Evolutionary conservation across 2,113 vertebrate genomes (phyloP).

Genomic region (Cyprinodon tularosa): DNA sequence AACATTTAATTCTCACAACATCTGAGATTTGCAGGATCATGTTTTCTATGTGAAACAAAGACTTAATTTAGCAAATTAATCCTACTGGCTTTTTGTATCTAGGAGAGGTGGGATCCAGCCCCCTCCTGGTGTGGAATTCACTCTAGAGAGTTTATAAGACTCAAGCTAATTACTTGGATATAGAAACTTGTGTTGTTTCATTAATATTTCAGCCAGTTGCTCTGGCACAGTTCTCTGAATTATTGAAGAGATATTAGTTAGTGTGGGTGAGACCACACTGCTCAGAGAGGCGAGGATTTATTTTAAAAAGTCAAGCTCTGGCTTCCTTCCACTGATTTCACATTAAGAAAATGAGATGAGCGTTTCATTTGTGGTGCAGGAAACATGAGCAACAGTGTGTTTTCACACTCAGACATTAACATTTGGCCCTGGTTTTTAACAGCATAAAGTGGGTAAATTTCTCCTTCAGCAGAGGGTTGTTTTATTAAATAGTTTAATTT

Average conservation of each 20-base stretch:
- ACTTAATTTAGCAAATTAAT: not conserved
- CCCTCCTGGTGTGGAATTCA: not conserved
- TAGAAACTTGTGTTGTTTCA: conserved; percentile 62
- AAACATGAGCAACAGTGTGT: not conserved
- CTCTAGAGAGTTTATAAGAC: conserved; percentile 37
- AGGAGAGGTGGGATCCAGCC: not conserved
- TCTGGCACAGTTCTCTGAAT: conserved; percentile 59
- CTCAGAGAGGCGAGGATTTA: conserved; percentile 12
- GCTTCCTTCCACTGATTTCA: conserved; percentile 14
- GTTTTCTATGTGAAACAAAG: not conserved
- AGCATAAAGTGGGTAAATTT: not conserved
- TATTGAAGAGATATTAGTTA: conserved; percentile 58
- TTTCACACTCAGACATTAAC: not conserved
- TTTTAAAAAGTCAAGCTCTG: conserved; percentile 7
- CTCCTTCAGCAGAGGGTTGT: not conserved
- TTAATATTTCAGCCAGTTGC: conserved; percentile 69
- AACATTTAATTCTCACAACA: not conserved
- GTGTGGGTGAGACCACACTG: conserved; percentile 41
- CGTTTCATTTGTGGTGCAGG: conserved; percentile 22
- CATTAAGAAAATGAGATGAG: conserved; percentile 26
- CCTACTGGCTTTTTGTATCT: not conserved
- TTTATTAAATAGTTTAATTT: not conserved
- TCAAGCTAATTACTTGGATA: conserved; percentile 62
- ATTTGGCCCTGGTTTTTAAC: conserved; percentile 2
- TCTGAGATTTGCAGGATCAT: not conserved